Evolutionary conservation across 1,140 invertebrate species (phyloP).

Genomic region (Drosophila watanabei): DNA sequence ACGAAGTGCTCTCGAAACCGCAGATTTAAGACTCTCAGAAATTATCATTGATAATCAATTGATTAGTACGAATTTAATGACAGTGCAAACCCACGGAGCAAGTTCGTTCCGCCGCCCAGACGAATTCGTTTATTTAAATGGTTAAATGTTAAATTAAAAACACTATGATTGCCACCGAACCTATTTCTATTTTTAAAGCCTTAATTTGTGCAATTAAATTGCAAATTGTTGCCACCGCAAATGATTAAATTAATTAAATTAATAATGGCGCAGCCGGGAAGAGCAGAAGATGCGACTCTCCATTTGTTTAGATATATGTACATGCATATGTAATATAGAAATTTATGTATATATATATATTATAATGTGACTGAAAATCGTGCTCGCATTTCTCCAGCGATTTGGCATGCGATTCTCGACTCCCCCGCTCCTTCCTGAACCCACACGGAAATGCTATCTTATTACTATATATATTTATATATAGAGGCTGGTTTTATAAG

Average conservation of each 20-base stretch:
- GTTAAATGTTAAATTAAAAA: conserved; percentile 1
- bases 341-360: neutral
- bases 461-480: conserved; percentile 5
- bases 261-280: conserved; percentile 48
- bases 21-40: neutral
- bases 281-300: conserved; percentile 19
- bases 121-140: conserved; percentile 10
- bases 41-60: conserved; percentile 39
- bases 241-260: conserved; percentile 77
- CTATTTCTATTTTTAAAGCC: conserved; percentile 45
- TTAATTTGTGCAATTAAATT: conserved; percentile 77
- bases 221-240: conserved; percentile 61
- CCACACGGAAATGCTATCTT: conserved; percentile 17
- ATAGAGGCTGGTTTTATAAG: no score
- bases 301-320: conserved; percentile 3
- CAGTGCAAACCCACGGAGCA: conserved; percentile 2
- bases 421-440: conserved; percentile 7
- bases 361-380: conserved; percentile 31
- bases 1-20: neutral
- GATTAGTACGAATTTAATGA: conserved; percentile 28
- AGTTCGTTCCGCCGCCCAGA: neutral
- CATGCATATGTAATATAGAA: conserved; percentile 1
- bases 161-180: conserved; percentile 16
- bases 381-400: conserved; percentile 63
- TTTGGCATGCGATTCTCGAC: conserved; percentile 41